These are phyloP conservation scores for Halisarca cf. caerulea DNA, from an alignment of 37 sponge, comb jelly and placozoan species.

Conservation along the genomic window DNA sequence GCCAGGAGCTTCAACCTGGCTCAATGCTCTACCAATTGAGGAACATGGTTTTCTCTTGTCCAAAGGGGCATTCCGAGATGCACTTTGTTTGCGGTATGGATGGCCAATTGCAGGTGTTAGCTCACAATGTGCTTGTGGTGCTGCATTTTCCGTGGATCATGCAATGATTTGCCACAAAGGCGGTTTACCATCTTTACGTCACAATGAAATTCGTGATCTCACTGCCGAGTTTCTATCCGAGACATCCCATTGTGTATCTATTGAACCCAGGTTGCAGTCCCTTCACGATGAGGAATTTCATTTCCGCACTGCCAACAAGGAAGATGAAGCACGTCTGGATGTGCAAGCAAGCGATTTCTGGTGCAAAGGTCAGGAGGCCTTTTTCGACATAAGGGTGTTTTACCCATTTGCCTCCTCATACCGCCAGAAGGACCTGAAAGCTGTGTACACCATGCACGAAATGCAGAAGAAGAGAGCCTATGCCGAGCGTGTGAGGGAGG, in stretches of 20 bases:
- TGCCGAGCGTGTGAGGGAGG: background rate
- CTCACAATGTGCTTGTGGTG: conserved; percentile 17
- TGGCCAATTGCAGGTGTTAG: background rate
- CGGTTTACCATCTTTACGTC: background rate
- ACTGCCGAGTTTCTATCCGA: background rate
- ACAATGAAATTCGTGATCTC: conserved; percentile 8
- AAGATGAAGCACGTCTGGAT: background rate
- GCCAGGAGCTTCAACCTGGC: conserved; percentile 11
- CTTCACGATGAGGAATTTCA: conserved; percentile 3
- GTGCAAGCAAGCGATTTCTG: background rate
- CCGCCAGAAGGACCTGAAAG: background rate
- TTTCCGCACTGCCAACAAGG: background rate
- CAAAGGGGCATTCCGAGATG: conserved; percentile 9
- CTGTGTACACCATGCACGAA: background rate
- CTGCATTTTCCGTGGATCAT: conserved; percentile 2
- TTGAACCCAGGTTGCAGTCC: conserved; percentile 1
- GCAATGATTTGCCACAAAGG: conserved; percentile 26
- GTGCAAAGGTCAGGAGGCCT: conserved; percentile 16
- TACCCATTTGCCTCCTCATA: background rate
- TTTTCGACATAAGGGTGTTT: conserved; percentile 3
- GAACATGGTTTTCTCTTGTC: background rate
- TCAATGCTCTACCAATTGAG: background rate
- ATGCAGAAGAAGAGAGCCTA: background rate
- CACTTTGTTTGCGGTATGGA: background rate
- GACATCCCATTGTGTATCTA: background rate